Base-by-base conservation (phyloP, 2,797 vertebrate genomes). In the Leptoclinus maculatus region DNA sequence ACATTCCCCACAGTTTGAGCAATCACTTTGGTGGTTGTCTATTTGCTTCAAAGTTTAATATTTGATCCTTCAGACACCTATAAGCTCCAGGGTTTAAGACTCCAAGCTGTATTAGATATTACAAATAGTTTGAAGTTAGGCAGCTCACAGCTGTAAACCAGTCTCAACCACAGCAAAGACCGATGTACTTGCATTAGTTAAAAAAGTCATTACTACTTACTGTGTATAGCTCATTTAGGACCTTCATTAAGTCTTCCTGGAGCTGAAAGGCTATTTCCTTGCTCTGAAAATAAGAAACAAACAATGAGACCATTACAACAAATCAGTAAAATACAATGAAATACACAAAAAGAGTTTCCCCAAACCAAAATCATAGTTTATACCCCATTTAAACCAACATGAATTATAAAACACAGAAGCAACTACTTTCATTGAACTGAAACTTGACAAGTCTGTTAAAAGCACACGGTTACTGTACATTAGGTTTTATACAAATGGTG, bases 181-280 rank as follows among this genome's bases (percentile, higher is more conserved):
- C 23, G 72, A 70, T 63, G 27, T 45, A 1, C 19, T 74, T 36
- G 66, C 41, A 82, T 86, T 79, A 74, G 56, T 65, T 5, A 2
- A 82, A 32, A 63, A 58, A 29, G 51, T 38, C 64, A 60, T 72
- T 34, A 70, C 25, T 92, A 95, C 98, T 98, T 95, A 99, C 98
- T 80, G 98, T 99, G 93, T 99, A 99, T 53, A 99, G 96, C 93
- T 99, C 98, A 21, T 98, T 99, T 79, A 99, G 97, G 90, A 99
- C 97, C 95, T 98, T 99, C 97, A 99, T 99, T 92, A 99, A 95
- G 94, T 99, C 98, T 92, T 99, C 98, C 86, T 99, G 98, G 79
- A 99, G 97, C 86, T 99, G 98, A 94, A 99, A 99, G 14, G 97
- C 96, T 86, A 99, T 99, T 93, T 99, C 98, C 94, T 99, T 99